phyloP scores from a whole-genome alignment of 1,140 invertebrate genomes.

The Phocides pigmalion region DNA sequence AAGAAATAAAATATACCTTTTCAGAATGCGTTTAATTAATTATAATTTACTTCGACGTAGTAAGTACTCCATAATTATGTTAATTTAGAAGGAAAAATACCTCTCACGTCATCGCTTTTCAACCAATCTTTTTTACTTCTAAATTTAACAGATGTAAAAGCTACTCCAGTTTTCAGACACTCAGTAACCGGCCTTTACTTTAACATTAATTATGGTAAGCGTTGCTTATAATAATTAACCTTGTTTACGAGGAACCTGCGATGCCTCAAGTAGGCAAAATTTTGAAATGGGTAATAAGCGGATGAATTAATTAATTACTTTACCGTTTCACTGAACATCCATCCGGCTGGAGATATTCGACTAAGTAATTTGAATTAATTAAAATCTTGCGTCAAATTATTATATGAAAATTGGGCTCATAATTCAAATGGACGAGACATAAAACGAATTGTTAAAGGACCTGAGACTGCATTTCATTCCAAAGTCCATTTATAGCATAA shows the following conservation, averaged over 20 bases:
- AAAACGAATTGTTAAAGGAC: background rate
- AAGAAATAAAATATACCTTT: too few species aligned
- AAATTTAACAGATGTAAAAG: conserved; percentile 17
- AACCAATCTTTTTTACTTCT: too few species aligned
- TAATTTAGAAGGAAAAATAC: too few species aligned
- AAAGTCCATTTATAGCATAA: too few species aligned
- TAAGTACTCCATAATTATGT: too few species aligned
- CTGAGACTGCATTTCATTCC: background rate
- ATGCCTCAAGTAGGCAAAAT: conserved; percentile 39
- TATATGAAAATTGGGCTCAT: background rate
- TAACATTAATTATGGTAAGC: conserved; percentile 34
- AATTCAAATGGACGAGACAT: background rate
- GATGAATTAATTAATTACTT: conserved; percentile 41
- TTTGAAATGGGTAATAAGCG: conserved; percentile 36
- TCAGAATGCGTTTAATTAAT: too few species aligned
- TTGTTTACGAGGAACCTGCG: conserved; percentile 36
- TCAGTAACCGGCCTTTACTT: conserved; percentile 12
- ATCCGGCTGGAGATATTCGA: conserved; percentile 29
- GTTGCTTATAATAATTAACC: conserved; percentile 32
- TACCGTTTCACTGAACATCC: conserved; percentile 34
- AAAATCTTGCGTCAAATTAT: conserved; percentile 13
- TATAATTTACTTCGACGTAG: too few species aligned
- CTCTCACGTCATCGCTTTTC: too few species aligned
- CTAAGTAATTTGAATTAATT: conserved; percentile 23
- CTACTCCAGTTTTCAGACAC: conserved; percentile 11